Evolutionary conservation across 2,113 vertebrate genomes (phyloP), one percentile per base, ranked within the genome.

Genomic region (Scortum barcoo): DNA sequence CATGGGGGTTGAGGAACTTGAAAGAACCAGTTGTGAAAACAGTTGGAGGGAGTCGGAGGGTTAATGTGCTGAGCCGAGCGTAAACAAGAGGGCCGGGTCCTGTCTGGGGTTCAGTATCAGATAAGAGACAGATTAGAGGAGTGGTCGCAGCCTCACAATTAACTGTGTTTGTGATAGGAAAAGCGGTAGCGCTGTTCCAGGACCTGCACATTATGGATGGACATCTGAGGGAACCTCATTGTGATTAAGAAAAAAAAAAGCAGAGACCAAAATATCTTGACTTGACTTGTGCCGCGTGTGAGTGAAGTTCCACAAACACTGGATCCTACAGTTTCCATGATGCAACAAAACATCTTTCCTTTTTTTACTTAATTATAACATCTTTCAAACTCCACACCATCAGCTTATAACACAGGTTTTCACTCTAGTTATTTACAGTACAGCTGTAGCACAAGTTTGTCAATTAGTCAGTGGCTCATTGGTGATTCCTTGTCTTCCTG

Each of bases 81-180:
- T 90, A 89, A 89, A 91, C 87, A 89, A 51, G 38, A 80, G 79
- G 81, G 78, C 24, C 5, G 33, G 77, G 71, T 53, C 72, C 10
- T 50, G 66, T 82, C 69, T 24, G 66, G 79, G 46, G 73, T 83
- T 67, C 62, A 65, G 78, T 84, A 84, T 87, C 85, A 81, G 88
- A 86, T 86, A 78, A 83, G 68, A 79, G 54, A n/a, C 65, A 68
- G 28, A 61, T 58, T 22, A 72, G 26, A 61, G 62, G 85, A 58
- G 86, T 30, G 63, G 83, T 50, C 12, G 50, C 68, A 76, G 26
- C 54, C 16, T 66, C 13, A 66, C 57, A 81, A 53, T 61, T 61
- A 57, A 65, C 24, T 38, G 30, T 50, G 56, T 67, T 79, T 62
- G 60, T 48, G 36, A 61, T 33, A 19, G 7, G 48, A 75, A 75